Evolutionary conservation across 2,888 invertebrate genomes (phyloP), one percentile per base, ranked within the genome.

Genomic region (Callyntrura guangdongensis): DNA sequence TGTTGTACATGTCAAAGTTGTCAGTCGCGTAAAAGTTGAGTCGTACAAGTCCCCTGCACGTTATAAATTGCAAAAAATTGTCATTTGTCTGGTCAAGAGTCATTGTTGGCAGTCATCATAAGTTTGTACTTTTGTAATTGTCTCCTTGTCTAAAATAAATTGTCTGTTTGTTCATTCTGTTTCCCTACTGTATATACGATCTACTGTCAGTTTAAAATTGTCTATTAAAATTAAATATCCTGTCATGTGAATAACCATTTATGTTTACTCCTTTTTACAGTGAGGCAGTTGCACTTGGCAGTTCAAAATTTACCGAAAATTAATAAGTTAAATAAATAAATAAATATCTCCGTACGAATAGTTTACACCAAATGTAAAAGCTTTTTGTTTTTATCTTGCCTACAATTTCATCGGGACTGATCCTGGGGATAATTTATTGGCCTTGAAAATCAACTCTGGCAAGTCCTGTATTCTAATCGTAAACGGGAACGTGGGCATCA

Each of bases 401-500:
- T 88, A 83, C 20, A 83, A 83, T 64, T 84, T 85, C 84, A 84
- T 84, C 0, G 84, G 89, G 49, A 84, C 82, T 17, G 20, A 0
- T 22, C n/a, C 47, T 45, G 59, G 0, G 0, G 74, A 12, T 47
- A 89, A 5, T n/a, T 86, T 53, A 14, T 27, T 36, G 8, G 85
- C 85, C 61, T 85, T 91, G 9, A 56, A 56, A 69, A 91, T 83
- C 20, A 91, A 45, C 12, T 89, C 9, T 1, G 92, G 92, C 25
- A 92, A 59, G 59, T 92, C 92, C 22, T 87, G 64, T 77, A 89
- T 82, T 67, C 81, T 64, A 67, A 92, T 91, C 1, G 86, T 22
- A 27, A 89, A 86, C 0, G 91, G 92, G 8, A 92, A 59, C 12
- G n/a, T 36, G 0, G 88, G 85, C 14, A 69, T 25, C 6, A 36